Conservation (phyloP, 2,113 vertebrate species). For the Vulpes lagopus region DNA sequence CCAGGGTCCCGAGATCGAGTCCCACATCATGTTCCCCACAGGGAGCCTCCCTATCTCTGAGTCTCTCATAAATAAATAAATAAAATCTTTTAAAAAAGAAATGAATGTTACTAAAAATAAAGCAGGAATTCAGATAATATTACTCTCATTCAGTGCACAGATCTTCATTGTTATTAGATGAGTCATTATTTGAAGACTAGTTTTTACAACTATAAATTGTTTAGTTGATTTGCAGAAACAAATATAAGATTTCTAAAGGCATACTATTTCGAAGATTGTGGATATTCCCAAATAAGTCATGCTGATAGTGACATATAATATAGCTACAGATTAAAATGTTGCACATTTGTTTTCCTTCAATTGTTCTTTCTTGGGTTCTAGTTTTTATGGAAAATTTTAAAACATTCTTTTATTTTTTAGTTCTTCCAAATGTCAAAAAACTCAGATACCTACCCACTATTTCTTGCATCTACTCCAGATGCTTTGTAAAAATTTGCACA, state of each 20-base stretch:
- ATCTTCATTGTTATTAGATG: background rate
- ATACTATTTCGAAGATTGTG: background rate
- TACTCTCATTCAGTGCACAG: background rate
- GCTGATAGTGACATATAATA: background rate
- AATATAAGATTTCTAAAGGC: background rate
- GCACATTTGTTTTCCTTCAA: background rate
- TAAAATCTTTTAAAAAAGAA: too few relatives aligned
- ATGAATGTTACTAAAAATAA: slow-evolving; percentile 2
- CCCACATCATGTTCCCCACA: too few relatives aligned
- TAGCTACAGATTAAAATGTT: background rate
- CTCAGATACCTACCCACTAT: background rate
- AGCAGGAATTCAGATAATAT: background rate
- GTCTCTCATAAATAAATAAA: too few relatives aligned
- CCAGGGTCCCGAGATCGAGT: too few relatives aligned
- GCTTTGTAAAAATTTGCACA: background rate
- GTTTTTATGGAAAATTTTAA: background rate
- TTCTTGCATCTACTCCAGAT: background rate
- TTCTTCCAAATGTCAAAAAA: background rate
- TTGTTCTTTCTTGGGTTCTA: slow-evolving; percentile 21
- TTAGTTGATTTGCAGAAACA: background rate
- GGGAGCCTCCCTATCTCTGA: too few relatives aligned
- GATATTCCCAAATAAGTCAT: background rate
- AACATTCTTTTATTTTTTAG: background rate
- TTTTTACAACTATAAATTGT: background rate
- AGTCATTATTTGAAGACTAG: background rate